Evolutionary conservation across 2,888 invertebrate genomes (phyloP).

Genomic region (Thyatira batis): DNA sequence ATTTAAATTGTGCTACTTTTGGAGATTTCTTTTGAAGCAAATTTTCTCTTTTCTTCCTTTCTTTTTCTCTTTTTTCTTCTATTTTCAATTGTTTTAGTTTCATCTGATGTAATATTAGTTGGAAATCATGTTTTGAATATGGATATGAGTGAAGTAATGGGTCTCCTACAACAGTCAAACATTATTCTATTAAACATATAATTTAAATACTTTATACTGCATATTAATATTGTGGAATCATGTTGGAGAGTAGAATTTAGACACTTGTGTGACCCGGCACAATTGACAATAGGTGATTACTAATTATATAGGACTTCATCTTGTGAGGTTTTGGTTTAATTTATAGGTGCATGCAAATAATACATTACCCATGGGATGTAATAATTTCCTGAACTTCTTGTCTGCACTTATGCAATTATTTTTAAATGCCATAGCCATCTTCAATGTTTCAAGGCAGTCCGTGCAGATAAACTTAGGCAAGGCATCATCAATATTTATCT

Average conservation of each 20-base stretch:
- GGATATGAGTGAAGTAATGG: constrained; percentile 67
- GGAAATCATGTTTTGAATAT: constrained; percentile 77
- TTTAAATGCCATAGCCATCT: constrained; percentile 62
- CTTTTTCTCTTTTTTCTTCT: constrained; percentile 54
- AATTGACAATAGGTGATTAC: no score
- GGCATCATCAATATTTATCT: constrained; percentile 69
- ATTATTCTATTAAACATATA: constrained; percentile 4
- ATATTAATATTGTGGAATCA: no score
- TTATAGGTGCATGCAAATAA: no score
- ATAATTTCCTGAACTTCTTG: constrained; percentile 63
- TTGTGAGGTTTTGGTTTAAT: no score
- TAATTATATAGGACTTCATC: no score
- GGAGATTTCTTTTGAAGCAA: constrained; percentile 49
- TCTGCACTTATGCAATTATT: constrained; percentile 67
- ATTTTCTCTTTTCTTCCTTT: constrained; percentile 55
- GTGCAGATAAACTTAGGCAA: constrained; percentile 73
- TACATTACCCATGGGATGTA: constrained; percentile 68
- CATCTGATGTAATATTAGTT: constrained; percentile 70
- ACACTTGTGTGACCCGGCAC: no score
- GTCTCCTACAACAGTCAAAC: constrained; percentile 46
- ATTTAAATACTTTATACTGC: not conserved
- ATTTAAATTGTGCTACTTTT: constrained; percentile 67
- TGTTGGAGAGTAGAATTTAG: not conserved
- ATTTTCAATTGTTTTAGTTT: constrained; percentile 60
- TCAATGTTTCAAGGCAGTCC: constrained; percentile 65